A percentile compares a stretch with the other conserved stretches of the same genome.
phyloP scores from a whole-genome alignment of 2,888 invertebrate genomes.

The Carcina quercana region DNA sequence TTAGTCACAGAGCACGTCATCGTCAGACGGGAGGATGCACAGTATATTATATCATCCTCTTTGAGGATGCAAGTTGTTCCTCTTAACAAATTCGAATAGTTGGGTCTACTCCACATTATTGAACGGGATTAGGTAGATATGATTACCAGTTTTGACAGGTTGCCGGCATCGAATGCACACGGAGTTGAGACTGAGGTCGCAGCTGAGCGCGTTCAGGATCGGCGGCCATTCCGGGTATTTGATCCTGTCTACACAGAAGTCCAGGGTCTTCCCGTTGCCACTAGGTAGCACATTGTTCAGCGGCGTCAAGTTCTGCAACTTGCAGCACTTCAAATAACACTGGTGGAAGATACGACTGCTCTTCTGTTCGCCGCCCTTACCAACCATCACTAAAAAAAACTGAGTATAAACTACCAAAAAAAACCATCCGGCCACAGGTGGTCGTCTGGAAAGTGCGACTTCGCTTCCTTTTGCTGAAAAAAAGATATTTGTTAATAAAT shows the following conservation, averaged over 20 bases:
- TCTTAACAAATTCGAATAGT: no score
- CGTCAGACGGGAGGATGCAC: no score
- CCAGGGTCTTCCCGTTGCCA: constrained; percentile 71
- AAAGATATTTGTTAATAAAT: constrained; percentile 30
- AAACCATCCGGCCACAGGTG: constrained; percentile 31
- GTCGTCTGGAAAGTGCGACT: constrained; percentile 20
- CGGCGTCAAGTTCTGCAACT: constrained; percentile 62
- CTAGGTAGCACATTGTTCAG: constrained; percentile 51
- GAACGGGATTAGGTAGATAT: no score
- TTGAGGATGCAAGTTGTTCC: no score
- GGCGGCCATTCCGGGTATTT: constrained; percentile 85
- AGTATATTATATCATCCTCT: no score
- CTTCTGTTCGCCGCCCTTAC: constrained; percentile 55
- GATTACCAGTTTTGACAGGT: constrained; percentile 56
- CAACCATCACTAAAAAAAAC: constrained; percentile 49
- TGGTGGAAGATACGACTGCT: constrained; percentile 64
- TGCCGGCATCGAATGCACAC: constrained; percentile 78
- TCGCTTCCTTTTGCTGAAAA: constrained; percentile 25
- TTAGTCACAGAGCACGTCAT: no score
- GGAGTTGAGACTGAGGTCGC: constrained; percentile 81
- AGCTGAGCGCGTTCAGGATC: constrained; percentile 80
- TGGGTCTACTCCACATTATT: no score
- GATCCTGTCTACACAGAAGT: constrained; percentile 84
- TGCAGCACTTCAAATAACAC: constrained; percentile 67
- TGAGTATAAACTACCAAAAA: constrained; percentile 34